A percentile compares a stretch with the other conserved stretches of the same genome.
These are phyloP conservation scores for Chorisops tibialis DNA, from an alignment of 2,888 invertebrate genomes.

Conservation along the genomic window DNA sequence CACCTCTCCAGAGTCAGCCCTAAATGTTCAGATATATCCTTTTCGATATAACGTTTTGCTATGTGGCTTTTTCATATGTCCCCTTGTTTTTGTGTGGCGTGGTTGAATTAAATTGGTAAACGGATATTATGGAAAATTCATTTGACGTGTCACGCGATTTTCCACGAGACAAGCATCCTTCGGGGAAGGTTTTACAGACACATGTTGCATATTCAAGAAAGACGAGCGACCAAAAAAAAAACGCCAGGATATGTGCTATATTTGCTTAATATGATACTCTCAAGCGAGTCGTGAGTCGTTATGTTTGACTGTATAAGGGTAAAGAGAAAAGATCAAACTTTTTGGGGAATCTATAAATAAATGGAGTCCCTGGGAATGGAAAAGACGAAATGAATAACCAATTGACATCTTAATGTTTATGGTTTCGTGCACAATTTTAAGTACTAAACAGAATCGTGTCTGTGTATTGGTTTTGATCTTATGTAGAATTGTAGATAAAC, in stretches of 20 bases:
- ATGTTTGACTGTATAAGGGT: neutral
- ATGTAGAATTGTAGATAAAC: too few species aligned
- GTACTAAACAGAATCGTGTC: neutral
- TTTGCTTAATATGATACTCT: neutral
- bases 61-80: neutral
- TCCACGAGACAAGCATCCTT: neutral
- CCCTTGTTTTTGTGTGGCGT: slow-evolving; percentile 11
- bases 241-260: neutral
- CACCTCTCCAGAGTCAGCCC: slow-evolving; percentile 3
- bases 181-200: neutral
- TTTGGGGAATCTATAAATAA: slow-evolving; percentile 22
- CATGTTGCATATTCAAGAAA: neutral
- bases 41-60: neutral
- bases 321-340: neutral
- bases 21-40: neutral
- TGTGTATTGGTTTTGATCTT: too few species aligned
- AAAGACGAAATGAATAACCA: slow-evolving; percentile 21
- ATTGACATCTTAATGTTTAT: slow-evolving; percentile 25
- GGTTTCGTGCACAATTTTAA: neutral
- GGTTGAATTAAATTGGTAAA: slow-evolving; percentile 31
- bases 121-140: slow-evolving; percentile 30
- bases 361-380: neutral
- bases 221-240: neutral
- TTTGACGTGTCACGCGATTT: slow-evolving; percentile 33
- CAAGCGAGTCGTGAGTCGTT: neutral